Percentiles rank a stretch among this genome's conserved stretches.
Conservation (phyloP, 1,140 invertebrate genomes). For the Macrobrachium nipponense region DNA sequence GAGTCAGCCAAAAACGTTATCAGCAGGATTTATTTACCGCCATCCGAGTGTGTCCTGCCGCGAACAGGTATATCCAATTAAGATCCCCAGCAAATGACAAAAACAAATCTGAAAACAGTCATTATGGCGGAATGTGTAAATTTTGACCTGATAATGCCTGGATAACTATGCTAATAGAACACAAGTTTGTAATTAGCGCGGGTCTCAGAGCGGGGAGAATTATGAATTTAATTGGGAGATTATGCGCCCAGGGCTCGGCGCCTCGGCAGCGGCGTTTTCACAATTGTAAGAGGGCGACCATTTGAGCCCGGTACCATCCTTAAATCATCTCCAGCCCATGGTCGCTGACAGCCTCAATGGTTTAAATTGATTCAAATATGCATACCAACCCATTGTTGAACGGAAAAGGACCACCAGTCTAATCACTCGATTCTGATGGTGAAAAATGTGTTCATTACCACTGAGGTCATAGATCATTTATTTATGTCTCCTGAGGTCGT, state of each 20-base stretch:
- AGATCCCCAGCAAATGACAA: conserved; percentile 20
- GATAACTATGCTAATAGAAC: conserved; percentile 42
- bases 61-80: conserved; percentile 50
- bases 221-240: conserved; percentile 42
- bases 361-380: too few species aligned
- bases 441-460: too few species aligned
- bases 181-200: conserved; percentile 44
- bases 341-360: too few species aligned
- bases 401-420: too few species aligned
- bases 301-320: background rate
- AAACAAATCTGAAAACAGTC: conserved; percentile 44
- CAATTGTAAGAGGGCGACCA: conserved; percentile 20
- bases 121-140: conserved; percentile 50
- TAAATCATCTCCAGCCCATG: too few species aligned
- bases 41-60: background rate
- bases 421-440: too few species aligned
- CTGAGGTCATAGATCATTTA: too few species aligned
- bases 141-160: conserved; percentile 27
- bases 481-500: too few species aligned
- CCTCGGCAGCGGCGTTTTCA: conserved; percentile 18
- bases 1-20: too few species aligned
- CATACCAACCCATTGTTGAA: too few species aligned
- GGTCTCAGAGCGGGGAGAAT: conserved; percentile 25
- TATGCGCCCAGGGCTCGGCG: background rate
- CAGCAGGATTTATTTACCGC: too few species aligned